These are phyloP conservation scores for Danio rerio DNA, from an alignment of 2,113 vertebrate genomes.

Conservation along the genomic window GRCz12tu NC_133180.1:52684001-52684500, in stretches of 20 bases:
- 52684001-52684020: no score
- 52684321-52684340: slow-evolving; percentile 31
- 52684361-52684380: slow-evolving; percentile 6
- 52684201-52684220: slow-evolving; percentile 1
- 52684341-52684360: slow-evolving; percentile 39
- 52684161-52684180: no score
- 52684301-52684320: slow-evolving; percentile 23
- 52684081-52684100: no score
- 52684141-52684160: no score
- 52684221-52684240: background rate
- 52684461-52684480: slow-evolving; percentile 74
- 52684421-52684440: slow-evolving; percentile 18
- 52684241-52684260: background rate
- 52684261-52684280: slow-evolving; percentile 18
- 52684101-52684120: no score
- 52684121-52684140: no score
- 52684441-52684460: background rate
- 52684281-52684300: background rate
- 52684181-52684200: slow-evolving; percentile 15
- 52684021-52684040: no score
- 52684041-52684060: no score
- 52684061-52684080: no score
- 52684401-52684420: background rate
- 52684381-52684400: background rate
- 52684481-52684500: slow-evolving; percentile 80